These are phyloP conservation scores for Petrocephalus zakoni DNA, from an alignment of 2,113 vertebrate species.

Conservation along the genomic window DNA sequence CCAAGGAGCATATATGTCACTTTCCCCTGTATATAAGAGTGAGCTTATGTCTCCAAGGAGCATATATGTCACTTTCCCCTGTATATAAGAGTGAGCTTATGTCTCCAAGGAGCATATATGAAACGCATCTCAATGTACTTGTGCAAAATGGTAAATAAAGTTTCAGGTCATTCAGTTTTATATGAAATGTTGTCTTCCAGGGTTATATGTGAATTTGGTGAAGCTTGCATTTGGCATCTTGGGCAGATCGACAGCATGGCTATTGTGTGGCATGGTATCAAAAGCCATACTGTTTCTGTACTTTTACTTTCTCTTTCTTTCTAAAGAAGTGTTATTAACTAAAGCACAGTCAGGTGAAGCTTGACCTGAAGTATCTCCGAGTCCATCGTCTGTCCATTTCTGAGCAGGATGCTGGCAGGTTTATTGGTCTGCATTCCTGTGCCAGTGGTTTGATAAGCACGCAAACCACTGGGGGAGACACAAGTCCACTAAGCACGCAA, in stretches of 20 bases:
- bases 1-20: too few species aligned
- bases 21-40: too few species aligned
- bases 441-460: not conserved
- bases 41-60: too few species aligned
- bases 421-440: not conserved
- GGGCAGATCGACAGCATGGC: not conserved
- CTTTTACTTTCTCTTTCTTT: not conserved
- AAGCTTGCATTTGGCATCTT: not conserved
- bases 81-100: too few species aligned
- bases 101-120: too few species aligned
- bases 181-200: not conserved
- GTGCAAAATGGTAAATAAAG: not conserved
- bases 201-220: not conserved
- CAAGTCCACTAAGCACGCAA: not conserved
- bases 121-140: too few species aligned
- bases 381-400: not conserved
- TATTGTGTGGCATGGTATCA: not conserved
- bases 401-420: not conserved
- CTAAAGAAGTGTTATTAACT: not conserved
- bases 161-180: not conserved
- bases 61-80: too few species aligned
- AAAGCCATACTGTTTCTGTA: not conserved
- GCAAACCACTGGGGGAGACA: too few species aligned
- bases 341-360: not conserved
- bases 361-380: not conserved